Percentiles rank a stretch among this genome's conserved stretches.
Conservation (phyloP, 1,140 invertebrate species). For the Rhagoletis zephyria region DNA sequence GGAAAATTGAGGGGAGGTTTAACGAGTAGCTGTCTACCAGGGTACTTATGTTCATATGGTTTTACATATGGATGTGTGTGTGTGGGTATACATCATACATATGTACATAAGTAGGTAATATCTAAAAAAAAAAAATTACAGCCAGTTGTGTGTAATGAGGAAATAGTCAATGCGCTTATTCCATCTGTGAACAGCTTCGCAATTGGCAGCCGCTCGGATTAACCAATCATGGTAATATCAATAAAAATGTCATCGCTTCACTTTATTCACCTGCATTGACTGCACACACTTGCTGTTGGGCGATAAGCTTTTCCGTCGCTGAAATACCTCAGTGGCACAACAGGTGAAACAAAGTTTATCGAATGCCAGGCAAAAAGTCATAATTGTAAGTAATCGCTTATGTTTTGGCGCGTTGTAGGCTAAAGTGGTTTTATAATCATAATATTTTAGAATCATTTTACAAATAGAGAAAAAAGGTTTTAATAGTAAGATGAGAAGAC, state of each 20-base stretch:
- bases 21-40: no score
- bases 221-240: constrained; percentile 49
- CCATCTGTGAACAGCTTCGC: neutral
- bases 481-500: no score
- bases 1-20: no score
- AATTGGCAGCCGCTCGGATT: constrained; percentile 35
- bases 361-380: neutral
- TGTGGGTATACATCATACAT: no score
- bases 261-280: neutral
- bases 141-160: constrained; percentile 29
- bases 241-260: constrained; percentile 52
- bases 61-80: no score
- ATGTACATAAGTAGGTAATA: neutral
- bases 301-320: constrained; percentile 12
- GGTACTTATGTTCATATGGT: neutral
- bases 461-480: neutral
- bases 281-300: neutral
- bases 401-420: neutral
- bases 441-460: neutral
- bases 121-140: neutral
- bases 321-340: neutral
- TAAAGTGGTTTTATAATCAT: neutral
- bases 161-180: constrained; percentile 30
- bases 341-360: constrained; percentile 39
- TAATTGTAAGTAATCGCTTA: neutral